Base-by-base conservation (phyloP, 2,888 invertebrate genomes). In the Parnassius glacialis region DNA sequence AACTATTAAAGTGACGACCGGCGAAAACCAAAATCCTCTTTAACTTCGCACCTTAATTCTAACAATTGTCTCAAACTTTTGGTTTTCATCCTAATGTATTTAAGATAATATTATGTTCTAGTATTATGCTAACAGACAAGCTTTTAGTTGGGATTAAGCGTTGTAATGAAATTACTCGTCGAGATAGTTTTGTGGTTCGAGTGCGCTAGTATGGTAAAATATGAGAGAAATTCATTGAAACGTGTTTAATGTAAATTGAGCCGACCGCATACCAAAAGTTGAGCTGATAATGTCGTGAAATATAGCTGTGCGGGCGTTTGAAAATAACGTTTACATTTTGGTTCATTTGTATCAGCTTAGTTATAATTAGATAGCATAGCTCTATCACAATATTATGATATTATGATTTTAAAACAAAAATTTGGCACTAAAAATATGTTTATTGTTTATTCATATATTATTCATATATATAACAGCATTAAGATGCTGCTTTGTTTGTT, bases 91-190 rank as follows among this genome's bases (percentile, higher is more conserved):
- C 65, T 65, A 67, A 68, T 65, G 64, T 68, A 61, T 68, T 64
- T 68, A 55, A 61, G 58, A 61, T 48, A 61, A 61, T 59, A 59
- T 58, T 42, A 58, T 60, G 52, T 59, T 59, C 48, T 47, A 57
- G 57, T 48, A 25, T 62, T 48, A 48, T 53, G 53, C 20, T 48
- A 57, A 62, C 51, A 60, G 55, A 59, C 57, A 59, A 67, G 69
- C 70, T 68, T 69, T 70, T 68, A 72, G 68, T 65, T 65, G 50
- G 67, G 66, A 71, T 69, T 70, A 68, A 65, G 67, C 65, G 64
- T 67, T 65, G 64, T 71, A 70, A 70, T 70, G 67, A 68, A 68
- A 71, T 70, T 70, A 70, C 66, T 59, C 64, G 70, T 63, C 51
- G 61, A 69, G 68, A 68, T 70, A 70, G 70, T 70, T 68, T 64